Base-by-base conservation (phyloP, 2,888 invertebrate species). In the Serrognathus titanus region DNA sequence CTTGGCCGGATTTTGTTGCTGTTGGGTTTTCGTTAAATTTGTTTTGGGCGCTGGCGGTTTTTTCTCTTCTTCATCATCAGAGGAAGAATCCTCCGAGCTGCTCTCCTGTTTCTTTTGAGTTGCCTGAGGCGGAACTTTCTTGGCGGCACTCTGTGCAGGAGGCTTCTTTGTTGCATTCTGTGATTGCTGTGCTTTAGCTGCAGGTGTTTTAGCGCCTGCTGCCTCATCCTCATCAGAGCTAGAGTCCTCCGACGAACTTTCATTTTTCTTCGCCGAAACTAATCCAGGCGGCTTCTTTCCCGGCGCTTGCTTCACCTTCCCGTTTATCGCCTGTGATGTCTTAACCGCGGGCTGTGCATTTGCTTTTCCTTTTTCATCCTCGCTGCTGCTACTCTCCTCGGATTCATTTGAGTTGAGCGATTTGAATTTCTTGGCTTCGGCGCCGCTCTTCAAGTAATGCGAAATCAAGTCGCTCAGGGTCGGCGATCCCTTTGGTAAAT, bases 401-500 rank as follows among this genome's bases (percentile, higher is more conserved):
- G 68, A 66, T 35, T 48, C 43, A 24, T 35, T 53, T 4, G 16
- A 11, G 43, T 43, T 43, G 38, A 41, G 13, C 31, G 55, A 24
- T 57, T 68, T 68, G 24, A 69, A 51, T 57, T 69, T 69, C 36
- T 84, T 71, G 48, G 83, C 82, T 57, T 78, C 81, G 12, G 70
- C 63, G 40, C 77, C 72, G 59, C 75, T 80, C 68, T 83, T 81
- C 70, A 83, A 80, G 69, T 80, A 87, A 66, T 82, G 79, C 6
- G 77, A 71, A 13, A 85, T 62, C 10, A 90, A 79, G 9, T 89
- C 88, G 9, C 73, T 63, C n/a, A 91, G 75, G 9, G 82, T 79
- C 0, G 89, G 87, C 0, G 84, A 80, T 52, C 85, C 87, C 74
- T 89, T 88, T 0, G 80, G 80, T 49, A 87, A 75, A 8, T 78